Evolutionary conservation across 2,797 vertebrate species (phyloP).

Genomic region (Anabas testudineus): DNA sequence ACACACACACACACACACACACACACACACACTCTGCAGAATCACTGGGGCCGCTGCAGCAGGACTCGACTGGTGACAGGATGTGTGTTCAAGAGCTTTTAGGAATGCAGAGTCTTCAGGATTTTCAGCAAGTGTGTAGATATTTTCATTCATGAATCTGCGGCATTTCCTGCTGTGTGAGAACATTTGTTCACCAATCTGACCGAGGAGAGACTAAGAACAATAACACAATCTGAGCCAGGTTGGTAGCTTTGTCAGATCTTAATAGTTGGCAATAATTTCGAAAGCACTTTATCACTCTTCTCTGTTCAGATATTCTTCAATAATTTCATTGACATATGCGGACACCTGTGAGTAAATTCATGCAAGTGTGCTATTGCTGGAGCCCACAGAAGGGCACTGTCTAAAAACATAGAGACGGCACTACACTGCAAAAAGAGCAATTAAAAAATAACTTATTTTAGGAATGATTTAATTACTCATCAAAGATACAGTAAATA

Average conservation of each 20-base stretch:
- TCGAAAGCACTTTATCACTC: slow-evolving; percentile 15
- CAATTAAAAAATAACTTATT: slow-evolving; percentile 7
- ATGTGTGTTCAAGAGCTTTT: slow-evolving; percentile 49
- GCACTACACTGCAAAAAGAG: slow-evolving; percentile 53
- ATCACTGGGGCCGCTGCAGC: slow-evolving; percentile 30
- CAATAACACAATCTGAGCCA: slow-evolving; percentile 10
- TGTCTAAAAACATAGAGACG: slow-evolving; percentile 23
- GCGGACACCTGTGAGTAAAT: slow-evolving; percentile 21
- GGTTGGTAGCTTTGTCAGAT: slow-evolving; percentile 32
- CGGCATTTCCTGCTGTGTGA: slow-evolving; percentile 41
- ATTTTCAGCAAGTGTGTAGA: slow-evolving; percentile 25
- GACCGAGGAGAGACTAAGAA: slow-evolving; percentile 2
- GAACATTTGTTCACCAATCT: slow-evolving; percentile 16
- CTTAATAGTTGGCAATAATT: slow-evolving; percentile 14
- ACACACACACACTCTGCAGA: slow-evolving; percentile 34
- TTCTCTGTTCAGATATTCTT: neutral
- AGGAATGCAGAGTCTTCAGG: slow-evolving; percentile 27
- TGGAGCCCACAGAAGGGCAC: slow-evolving; percentile 9
- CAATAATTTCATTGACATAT: slow-evolving; percentile 25
- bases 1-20: slow-evolving; percentile 28
- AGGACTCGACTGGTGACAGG: slow-evolving; percentile 36
- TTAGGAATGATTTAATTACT: neutral
- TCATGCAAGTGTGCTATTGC: slow-evolving; percentile 48
- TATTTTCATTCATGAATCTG: slow-evolving; percentile 58
- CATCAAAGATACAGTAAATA: neutral